Evolutionary conservation across 2,888 invertebrate species (phyloP).

Genomic region (Acronicta leporina): DNA sequence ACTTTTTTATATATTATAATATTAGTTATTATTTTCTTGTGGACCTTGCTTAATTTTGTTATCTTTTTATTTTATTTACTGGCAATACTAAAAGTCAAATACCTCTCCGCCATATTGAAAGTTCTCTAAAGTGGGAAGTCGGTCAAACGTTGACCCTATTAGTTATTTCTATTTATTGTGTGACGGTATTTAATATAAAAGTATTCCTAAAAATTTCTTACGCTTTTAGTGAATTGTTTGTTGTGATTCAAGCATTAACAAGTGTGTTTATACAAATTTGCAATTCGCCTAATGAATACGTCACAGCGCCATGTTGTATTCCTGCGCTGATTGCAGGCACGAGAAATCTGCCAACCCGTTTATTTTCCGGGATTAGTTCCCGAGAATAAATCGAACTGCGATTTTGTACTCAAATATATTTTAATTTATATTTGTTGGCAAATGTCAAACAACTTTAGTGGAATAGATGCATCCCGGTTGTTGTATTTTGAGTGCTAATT

Average conservation of each 20-base stretch:
- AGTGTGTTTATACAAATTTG: conserved; percentile 77
- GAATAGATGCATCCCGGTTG: conserved; percentile 86
- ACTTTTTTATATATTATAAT: too few relatives aligned
- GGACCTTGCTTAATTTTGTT: neutral
- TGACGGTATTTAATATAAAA: conserved; percentile 69
- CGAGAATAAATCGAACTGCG: conserved; percentile 86
- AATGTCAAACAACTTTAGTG: conserved; percentile 85
- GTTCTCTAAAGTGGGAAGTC: conserved; percentile 83
- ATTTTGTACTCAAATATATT: conserved; percentile 89
- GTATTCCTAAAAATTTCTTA: conserved; percentile 70
- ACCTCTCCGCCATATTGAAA: conserved; percentile 86
- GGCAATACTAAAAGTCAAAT: conserved; percentile 79
- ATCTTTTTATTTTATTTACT: conserved; percentile 30
- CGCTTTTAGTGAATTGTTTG: conserved; percentile 70
- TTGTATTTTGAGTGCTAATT: conserved; percentile 86
- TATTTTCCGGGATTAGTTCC: conserved; percentile 88
- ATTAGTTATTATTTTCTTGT: neutral
- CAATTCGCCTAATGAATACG: conserved; percentile 86
- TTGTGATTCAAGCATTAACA: conserved; percentile 62
- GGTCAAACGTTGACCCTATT: conserved; percentile 86
- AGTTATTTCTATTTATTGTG: conserved; percentile 74
- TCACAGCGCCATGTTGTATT: conserved; percentile 90
- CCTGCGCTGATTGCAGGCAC: conserved; percentile 90
- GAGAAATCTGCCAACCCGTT: conserved; percentile 89
- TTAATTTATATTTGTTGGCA: conserved; percentile 87